A percentile compares a stretch with the other conserved stretches of the same genome.
Conservation (phyloP, 2,888 invertebrate genomes). For the Acheta domesticus region DNA sequence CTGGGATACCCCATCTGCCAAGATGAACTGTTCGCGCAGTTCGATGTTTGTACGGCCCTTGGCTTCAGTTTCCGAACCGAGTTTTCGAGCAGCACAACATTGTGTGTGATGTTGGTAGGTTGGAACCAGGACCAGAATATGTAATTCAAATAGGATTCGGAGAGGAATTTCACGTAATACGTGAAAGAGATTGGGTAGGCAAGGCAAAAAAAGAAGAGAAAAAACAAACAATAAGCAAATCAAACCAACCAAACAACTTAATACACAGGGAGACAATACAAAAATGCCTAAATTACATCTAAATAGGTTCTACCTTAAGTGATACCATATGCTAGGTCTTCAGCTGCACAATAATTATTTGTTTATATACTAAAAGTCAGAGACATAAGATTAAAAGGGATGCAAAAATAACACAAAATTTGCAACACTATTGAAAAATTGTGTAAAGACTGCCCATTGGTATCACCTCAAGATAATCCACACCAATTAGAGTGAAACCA, state of each 20-base stretch:
- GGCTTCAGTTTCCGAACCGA: conserved; percentile 57
- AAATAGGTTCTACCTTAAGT: background rate
- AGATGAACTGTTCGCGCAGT: conserved; percentile 97
- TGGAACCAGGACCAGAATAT: background rate
- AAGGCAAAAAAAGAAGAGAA: conserved; percentile 37
- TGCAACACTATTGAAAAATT: conserved; percentile 41
- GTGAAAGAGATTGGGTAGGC: background rate
- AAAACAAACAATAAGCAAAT: conserved; percentile 40
- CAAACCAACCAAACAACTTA: conserved; percentile 39
- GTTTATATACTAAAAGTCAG: no score
- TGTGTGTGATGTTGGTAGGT: conserved; percentile 20
- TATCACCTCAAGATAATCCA: background rate
- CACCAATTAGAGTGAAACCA: background rate
- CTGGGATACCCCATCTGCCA: conserved; percentile 98
- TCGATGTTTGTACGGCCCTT: conserved; percentile 99
- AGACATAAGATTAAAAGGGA: conserved; percentile 38
- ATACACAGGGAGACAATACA: conserved; percentile 35
- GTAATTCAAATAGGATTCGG: background rate
- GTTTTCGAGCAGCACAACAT: conserved; percentile 18
- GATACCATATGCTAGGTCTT: background rate
- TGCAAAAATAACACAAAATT: conserved; percentile 41
- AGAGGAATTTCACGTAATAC: conserved; percentile 28
- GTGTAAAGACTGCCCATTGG: background rate
- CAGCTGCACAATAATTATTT: no score
- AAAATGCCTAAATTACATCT: conserved; percentile 8